A percentile compares a stretch with the other conserved stretches of the same genome.
Conservation (phyloP, 2,113 vertebrate species). For the Arenaria interpres region DNA sequence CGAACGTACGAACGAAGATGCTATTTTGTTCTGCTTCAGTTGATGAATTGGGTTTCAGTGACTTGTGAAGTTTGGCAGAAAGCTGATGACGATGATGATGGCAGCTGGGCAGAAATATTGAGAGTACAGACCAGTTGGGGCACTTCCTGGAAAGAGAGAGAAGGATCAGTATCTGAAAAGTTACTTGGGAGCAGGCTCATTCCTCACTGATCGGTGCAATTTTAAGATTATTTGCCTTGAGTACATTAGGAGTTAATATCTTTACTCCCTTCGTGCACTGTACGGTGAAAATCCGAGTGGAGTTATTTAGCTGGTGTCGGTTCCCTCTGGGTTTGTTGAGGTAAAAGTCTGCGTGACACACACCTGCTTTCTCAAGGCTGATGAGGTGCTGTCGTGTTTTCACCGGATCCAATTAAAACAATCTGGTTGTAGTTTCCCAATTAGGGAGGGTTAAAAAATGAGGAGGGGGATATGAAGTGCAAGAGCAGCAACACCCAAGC, state of each 20-base stretch:
- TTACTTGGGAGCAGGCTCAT: not conserved
- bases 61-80: not conserved
- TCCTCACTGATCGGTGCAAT: not conserved
- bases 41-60: not conserved
- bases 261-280: not conserved
- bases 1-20: not conserved
- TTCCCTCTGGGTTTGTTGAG: slow-evolving; percentile 32
- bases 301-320: slow-evolving; percentile 30
- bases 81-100: not conserved
- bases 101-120: not conserved
- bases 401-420: slow-evolving; percentile 53
- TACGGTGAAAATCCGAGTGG: not conserved
- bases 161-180: not conserved
- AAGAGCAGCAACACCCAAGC: not conserved
- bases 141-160: not conserved
- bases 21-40: not conserved
- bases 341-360: not conserved
- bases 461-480: not conserved
- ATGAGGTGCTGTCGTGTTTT: slow-evolving; percentile 61
- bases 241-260: slow-evolving; percentile 7
- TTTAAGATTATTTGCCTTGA: not conserved
- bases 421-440: slow-evolving; percentile 42
- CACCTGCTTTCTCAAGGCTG: slow-evolving; percentile 69
- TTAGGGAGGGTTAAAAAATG: not conserved
- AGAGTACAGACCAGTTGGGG: not conserved